Evolutionary conservation across 2,888 invertebrate species (phyloP), one percentile per base, ranked within the genome.

Genomic region (Tupiocoris notatus): DNA sequence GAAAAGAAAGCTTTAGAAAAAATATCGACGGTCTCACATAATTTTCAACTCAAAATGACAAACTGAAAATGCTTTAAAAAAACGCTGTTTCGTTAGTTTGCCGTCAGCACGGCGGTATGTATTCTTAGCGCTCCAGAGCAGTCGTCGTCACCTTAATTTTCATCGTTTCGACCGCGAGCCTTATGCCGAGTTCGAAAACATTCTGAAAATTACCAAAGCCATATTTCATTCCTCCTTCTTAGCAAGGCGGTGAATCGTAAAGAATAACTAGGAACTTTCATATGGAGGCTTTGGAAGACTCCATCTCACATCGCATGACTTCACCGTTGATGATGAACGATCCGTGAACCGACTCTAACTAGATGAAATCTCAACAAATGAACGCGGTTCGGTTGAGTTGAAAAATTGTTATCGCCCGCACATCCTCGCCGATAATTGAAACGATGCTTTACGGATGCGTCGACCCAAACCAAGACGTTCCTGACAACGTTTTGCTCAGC

Each of bases 351-450:
- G 70, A 24, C 61, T 59, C 70, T 70, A 70, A 70, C 70, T 70
- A 70, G 70, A 70, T 70, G 70, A 70, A 70, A 70, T 70, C 70
- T 70, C 59, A 70, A 70, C 59, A 70, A 70, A 70, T 70, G 70
- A 24, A 21, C 24, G 70, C 24, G 58, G 70, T 39, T 12, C 6
- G 39, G 39, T 12, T 7, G 39, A 39, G 39, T 39, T 12, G 39
- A 39, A 39, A 39, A 39, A 39, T 39, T 39, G 12, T 39, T 12
- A 39, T 39, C 39, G 3, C 39, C 12, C 39, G 6, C 3, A 39
- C 39, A 39, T 39, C 39, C 39, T 12, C 39, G 39, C 39, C 39
- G n/a, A n/a, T 12, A 7, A 39, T 39, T 39, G 39, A 39, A 12
- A 3, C 39, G 12, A 39, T 12, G 39, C 12, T 39, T n/a, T n/a